phyloP scores from a whole-genome alignment of 2,888 invertebrate species.

The Drosophila yooni region DNA sequence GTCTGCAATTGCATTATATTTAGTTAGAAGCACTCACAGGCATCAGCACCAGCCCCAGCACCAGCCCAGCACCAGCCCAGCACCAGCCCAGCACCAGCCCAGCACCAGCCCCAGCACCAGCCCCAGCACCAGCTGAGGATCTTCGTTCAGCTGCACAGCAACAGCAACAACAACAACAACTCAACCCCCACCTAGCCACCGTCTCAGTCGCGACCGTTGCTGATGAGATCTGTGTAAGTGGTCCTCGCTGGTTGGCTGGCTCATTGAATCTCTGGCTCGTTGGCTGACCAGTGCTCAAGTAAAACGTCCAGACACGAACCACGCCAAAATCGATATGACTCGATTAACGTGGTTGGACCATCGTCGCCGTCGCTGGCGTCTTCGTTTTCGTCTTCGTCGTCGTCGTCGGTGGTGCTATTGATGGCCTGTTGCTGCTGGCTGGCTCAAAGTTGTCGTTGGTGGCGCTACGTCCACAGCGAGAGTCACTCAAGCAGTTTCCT shows the following conservation, averaged over 20 bases:
- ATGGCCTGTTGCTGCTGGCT: constrained; percentile 58
- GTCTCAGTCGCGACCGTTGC: constrained; percentile 42
- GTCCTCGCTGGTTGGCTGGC: constrained; percentile 47
- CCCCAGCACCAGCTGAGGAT: constrained; percentile 8
- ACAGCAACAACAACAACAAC: constrained; percentile 13
- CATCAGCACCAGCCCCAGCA: not conserved
- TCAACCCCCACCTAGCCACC: not conserved
- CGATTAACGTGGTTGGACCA: constrained; percentile 72
- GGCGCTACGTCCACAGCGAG: constrained; percentile 61
- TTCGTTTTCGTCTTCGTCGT: constrained; percentile 16
- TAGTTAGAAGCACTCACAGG: constrained; percentile 62
- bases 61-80: not conserved
- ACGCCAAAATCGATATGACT: constrained; percentile 80
- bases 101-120: not conserved
- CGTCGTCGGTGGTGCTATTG: constrained; percentile 75
- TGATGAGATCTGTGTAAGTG: constrained; percentile 72
- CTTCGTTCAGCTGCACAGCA: constrained; percentile 21
- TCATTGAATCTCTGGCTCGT: constrained; percentile 3
- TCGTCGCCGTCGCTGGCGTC: constrained; percentile 24
- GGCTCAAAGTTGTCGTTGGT: constrained; percentile 63
- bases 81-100: not conserved
- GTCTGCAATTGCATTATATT: constrained; percentile 77
- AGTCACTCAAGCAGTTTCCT: constrained; percentile 5
- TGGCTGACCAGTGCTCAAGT: constrained; percentile 46
- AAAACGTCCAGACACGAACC: constrained; percentile 78